Evolutionary conservation across 1,140 invertebrate genomes (phyloP).

Genomic region (Reticulitermes speratus): DNA sequence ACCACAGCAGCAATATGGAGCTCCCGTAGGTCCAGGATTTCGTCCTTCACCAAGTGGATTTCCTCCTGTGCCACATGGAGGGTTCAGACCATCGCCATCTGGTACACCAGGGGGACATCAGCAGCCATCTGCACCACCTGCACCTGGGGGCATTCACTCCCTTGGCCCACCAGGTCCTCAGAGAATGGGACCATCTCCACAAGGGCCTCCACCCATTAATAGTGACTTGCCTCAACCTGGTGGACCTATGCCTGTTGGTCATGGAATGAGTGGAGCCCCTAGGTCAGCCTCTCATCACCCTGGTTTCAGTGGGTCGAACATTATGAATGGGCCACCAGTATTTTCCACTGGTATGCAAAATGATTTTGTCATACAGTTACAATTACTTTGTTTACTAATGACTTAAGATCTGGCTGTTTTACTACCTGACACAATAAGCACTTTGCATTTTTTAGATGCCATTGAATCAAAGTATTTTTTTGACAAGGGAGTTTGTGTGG

Average conservation of each 20-base stretch:
- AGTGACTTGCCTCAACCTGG: neutral
- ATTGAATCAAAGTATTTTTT: too few relatives aligned
- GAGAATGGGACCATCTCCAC: neutral
- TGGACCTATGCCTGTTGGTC: neutral
- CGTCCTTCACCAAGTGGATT: constrained; percentile 3
- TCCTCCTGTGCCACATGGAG: neutral
- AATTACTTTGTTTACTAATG: too few relatives aligned
- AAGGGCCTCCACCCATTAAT: neutral
- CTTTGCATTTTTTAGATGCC: too few relatives aligned
- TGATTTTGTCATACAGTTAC: neutral
- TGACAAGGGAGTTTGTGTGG: too few relatives aligned
- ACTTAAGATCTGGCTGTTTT: too few relatives aligned
- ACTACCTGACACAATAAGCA: too few relatives aligned
- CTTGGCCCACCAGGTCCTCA: constrained; percentile 38
- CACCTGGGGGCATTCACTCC: constrained; percentile 37
- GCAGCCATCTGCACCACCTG: constrained; percentile 38
- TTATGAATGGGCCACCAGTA: neutral
- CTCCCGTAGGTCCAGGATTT: neutral
- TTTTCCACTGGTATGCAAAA: neutral
- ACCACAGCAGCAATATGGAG: constrained; percentile 39
- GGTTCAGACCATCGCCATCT: constrained; percentile 13
- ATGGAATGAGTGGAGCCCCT: neutral
- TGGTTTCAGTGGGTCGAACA: neutral
- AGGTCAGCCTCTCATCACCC: neutral
- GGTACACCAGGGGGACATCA: constrained; percentile 20